Evolutionary conservation across 2,113 vertebrate species (phyloP).

Genomic region (Pseudorhombus dupliciocellatus): DNA sequence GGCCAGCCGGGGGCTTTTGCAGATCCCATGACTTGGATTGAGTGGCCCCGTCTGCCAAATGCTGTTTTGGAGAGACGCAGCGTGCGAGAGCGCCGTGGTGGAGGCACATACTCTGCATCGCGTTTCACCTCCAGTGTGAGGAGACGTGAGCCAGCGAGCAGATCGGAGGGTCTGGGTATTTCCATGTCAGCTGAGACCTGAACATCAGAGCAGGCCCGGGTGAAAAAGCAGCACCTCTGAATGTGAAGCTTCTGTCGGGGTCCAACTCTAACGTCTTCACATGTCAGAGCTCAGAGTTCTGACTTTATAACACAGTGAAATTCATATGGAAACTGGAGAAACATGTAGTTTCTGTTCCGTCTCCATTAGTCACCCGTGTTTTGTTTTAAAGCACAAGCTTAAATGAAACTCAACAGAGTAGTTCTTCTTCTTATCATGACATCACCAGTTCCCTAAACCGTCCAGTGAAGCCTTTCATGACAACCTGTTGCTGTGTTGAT

Average conservation of each 20-base stretch:
- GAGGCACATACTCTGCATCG: conserved; percentile 30
- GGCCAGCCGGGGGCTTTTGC: conserved; percentile 6
- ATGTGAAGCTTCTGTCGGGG: background rate
- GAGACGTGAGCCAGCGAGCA: background rate
- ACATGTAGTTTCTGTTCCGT: background rate
- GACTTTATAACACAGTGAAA: background rate
- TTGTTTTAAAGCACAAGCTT: background rate
- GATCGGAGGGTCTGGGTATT: background rate
- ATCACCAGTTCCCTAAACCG: background rate
- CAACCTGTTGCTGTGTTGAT: conserved; percentile 4
- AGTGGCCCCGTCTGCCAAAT: conserved; percentile 46
- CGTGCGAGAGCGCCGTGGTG: conserved; percentile 10
- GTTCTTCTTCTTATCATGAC: conserved; percentile 7
- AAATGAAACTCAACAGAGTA: background rate
- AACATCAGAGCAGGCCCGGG: background rate
- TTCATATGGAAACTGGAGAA: background rate
- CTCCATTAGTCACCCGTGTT: background rate
- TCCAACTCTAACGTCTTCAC: no score
- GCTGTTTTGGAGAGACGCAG: conserved; percentile 51
- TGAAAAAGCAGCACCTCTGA: background rate
- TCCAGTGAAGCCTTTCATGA: no score
- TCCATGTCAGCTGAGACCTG: background rate
- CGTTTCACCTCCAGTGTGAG: conserved; percentile 19
- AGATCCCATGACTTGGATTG: conserved; percentile 63
- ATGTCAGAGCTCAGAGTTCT: background rate